Percentiles rank a stretch among this genome's conserved stretches.
Evolutionary conservation across 2,888 invertebrate species (phyloP).

Genomic region (Amitus sp.): DNA sequence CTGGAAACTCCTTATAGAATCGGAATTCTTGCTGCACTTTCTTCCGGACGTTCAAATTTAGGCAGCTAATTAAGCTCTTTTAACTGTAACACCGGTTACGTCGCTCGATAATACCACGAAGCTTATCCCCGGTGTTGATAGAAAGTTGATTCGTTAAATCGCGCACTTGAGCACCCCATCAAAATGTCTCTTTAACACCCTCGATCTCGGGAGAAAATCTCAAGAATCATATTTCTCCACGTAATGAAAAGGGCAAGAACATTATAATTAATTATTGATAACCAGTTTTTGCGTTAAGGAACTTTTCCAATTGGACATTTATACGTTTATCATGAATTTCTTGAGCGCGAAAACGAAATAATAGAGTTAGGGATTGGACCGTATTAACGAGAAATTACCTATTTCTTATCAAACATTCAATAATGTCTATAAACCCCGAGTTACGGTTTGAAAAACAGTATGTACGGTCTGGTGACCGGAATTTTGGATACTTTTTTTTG

Average conservation of each 20-base stretch:
- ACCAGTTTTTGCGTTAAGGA: too few relatives aligned
- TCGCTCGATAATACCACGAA: slow-evolving; percentile 22
- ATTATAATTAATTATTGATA: too few relatives aligned
- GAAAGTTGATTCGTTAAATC: slow-evolving; percentile 19
- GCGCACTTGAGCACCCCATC: slow-evolving; percentile 13
- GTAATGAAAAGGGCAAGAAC: not conserved
- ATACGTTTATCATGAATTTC: too few relatives aligned
- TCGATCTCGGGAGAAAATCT: not conserved
- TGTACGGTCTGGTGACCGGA: too few relatives aligned
- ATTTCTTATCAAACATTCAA: too few relatives aligned
- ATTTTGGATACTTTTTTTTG: too few relatives aligned
- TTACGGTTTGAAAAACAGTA: too few relatives aligned
- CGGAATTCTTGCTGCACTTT: not conserved
- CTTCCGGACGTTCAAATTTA: slow-evolving; percentile 1
- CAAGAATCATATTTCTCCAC: not conserved
- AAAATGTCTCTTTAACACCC: slow-evolving; percentile 13
- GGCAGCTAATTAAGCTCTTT: not conserved
- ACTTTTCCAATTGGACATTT: too few relatives aligned
- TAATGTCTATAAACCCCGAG: too few relatives aligned
- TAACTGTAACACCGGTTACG: slow-evolving; percentile 21
- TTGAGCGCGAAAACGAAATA: too few relatives aligned
- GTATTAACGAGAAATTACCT: too few relatives aligned
- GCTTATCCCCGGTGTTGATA: slow-evolving; percentile 26
- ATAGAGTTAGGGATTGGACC: too few relatives aligned
- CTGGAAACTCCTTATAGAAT: not conserved